These are phyloP conservation scores for Neria commutata DNA, from an alignment of 2,888 invertebrate genomes.

Conservation along the genomic window DNA sequence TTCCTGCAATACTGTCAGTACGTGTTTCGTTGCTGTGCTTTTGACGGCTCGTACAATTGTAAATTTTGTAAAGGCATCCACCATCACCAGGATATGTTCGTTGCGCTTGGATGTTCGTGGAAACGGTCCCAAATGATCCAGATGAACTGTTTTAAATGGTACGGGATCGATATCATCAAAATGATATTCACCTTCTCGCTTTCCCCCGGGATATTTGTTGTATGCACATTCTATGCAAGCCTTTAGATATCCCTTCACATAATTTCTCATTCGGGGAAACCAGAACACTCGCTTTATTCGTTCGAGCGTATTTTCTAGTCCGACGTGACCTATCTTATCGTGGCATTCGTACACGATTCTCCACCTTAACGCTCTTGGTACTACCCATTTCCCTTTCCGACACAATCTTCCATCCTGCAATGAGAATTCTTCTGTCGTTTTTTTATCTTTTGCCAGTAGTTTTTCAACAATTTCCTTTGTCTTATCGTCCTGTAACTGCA, in stretches of 20 bases:
- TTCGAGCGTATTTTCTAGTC: slow-evolving; percentile 35
- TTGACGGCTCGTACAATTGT: slow-evolving; percentile 17
- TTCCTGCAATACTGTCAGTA: slow-evolving; percentile 13
- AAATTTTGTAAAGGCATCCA: slow-evolving; percentile 27
- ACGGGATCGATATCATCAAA: slow-evolving; percentile 14
- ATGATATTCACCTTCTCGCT: slow-evolving; percentile 10
- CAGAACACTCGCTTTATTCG: slow-evolving; percentile 48
- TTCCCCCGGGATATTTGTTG: slow-evolving; percentile 36
- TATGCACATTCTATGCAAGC: slow-evolving; percentile 44
- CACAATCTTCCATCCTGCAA: neutral
- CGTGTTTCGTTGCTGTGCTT: slow-evolving; percentile 18
- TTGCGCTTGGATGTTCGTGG: slow-evolving; percentile 13
- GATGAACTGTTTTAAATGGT: slow-evolving; percentile 12
- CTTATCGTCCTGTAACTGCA: slow-evolving; percentile 14
- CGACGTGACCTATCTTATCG: slow-evolving; percentile 29
- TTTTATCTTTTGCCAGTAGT: neutral
- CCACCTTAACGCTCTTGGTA: slow-evolving; percentile 12
- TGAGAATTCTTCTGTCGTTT: neutral
- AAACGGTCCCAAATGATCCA: slow-evolving; percentile 25
- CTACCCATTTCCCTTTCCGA: slow-evolving; percentile 9
- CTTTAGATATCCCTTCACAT: slow-evolving; percentile 52
- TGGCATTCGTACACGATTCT: slow-evolving; percentile 19
- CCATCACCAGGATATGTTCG: slow-evolving; percentile 16
- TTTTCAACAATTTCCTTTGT: neutral
- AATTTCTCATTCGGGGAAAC: slow-evolving; percentile 54